phyloP scores from a whole-genome alignment of 2,888 invertebrate genomes.

The Trichogramma dendrolimi region DNA sequence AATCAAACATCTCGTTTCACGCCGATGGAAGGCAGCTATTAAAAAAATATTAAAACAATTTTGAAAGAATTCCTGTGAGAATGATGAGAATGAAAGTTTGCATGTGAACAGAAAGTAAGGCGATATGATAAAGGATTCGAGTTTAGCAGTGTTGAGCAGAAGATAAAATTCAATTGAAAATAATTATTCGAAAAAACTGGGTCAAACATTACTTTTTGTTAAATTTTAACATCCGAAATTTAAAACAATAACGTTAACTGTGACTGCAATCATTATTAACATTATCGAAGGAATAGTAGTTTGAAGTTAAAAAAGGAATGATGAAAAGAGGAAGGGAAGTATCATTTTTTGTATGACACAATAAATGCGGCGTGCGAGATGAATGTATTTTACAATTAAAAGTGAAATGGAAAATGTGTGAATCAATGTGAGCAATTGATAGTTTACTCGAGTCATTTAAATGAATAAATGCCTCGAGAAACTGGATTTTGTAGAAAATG shows the following conservation, averaged over 20 bases:
- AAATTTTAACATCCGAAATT: conserved; percentile 3
- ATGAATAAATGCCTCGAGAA: neutral
- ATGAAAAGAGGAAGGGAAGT: conserved; percentile 10
- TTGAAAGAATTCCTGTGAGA: too few species aligned
- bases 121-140: too few species aligned
- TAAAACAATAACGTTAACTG: conserved; percentile 42
- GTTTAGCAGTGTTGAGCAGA: too few species aligned
- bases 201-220: too few species aligned
- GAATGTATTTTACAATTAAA: neutral
- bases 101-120: too few species aligned
- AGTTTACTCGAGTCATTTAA: neutral
- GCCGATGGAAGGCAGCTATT: too few species aligned
- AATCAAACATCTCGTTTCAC: too few species aligned
- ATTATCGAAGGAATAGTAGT: neutral
- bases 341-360: conserved; percentile 27
- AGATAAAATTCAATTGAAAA: too few species aligned
- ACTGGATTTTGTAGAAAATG: too few species aligned
- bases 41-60: too few species aligned
- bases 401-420: conserved; percentile 1
- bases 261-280: conserved; percentile 50
- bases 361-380: conserved; percentile 26
- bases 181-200: too few species aligned
- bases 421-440: conserved; percentile 1
- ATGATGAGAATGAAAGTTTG: too few species aligned
- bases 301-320: conserved; percentile 8